Base-by-base conservation (phyloP, 2,797 vertebrate genomes). In the Loriculus beryllinus region DNA sequence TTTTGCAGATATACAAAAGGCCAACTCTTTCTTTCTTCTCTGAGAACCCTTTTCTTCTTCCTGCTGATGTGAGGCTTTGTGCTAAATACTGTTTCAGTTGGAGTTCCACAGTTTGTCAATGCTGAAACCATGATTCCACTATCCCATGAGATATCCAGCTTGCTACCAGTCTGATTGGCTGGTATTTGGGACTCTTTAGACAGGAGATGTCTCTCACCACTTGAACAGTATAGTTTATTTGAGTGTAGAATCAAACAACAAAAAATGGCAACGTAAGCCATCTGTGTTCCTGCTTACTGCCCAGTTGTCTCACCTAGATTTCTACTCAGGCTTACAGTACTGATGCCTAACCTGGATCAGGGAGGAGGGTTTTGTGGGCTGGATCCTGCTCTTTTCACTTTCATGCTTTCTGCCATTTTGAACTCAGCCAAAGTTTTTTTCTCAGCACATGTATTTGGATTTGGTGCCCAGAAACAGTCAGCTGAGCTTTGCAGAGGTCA, bases 321-420 rank as follows among this genome's bases (percentile, higher is more conserved):
- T 45, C 42, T 49, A 14, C 45, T 65, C 28, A 51, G 42, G 16
- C 13, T 76, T 59, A 37, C 8, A 23, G 3, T 45, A 59, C 7
- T 3, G 14, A n/a, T 72, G 49, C 7, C 40, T 29, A 63, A 3
- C 7, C 14, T 54, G 18, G 14, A 35, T 22, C 9, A 39, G 19
- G 26, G 15, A 47, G 10, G 6, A 0, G 20, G 40, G 3, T 3
- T 3, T 3, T n/a, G 19, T 1, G 1, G 29, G 10, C 20, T 42
- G 14, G 4, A 63, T 88, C 17, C 51, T 69, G 18, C 12, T 14
- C 14, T 63, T 14, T 68, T 59, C 35, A 14, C 4, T 6, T 62
- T 83, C 4, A 5, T 69, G 72, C 12, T 31, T 22, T 78, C 40
- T 64, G 29, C 22, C 23, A 3, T 37, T 89, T 43, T 64, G n/a